These are phyloP conservation scores for Typhlichthys eigenmanni DNA, from an alignment of 2,797 vertebrate genomes.

Conservation along the genomic window DNA sequence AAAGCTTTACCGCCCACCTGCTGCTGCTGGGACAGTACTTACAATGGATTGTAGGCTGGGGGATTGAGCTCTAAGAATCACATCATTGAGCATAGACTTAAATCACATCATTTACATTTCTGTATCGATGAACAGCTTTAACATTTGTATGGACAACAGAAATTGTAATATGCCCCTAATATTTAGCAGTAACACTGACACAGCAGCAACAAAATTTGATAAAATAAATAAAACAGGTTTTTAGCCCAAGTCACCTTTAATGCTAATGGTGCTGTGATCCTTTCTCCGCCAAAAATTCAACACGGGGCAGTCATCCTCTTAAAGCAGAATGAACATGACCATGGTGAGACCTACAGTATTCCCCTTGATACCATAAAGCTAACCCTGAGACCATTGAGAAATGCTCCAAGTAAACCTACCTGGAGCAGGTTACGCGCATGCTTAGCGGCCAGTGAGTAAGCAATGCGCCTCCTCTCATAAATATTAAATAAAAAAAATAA, in stretches of 20 bases:
- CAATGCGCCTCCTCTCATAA: too few relatives aligned
- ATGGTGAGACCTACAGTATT: too few relatives aligned
- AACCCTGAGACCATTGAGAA: background rate
- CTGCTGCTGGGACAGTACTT: constrained; percentile 57
- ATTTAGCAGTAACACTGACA: background rate
- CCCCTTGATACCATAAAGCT: background rate
- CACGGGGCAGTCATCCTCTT: background rate
- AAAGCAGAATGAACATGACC: too few relatives aligned
- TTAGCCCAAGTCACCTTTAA: background rate
- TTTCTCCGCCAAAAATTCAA: background rate
- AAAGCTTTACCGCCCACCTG: constrained; percentile 59
- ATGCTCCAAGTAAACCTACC: too few relatives aligned
- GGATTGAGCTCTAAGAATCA: constrained; percentile 19
- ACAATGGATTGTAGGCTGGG: constrained; percentile 39
- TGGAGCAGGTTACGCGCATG: too few relatives aligned
- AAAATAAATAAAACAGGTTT: background rate
- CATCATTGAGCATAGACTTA: constrained; percentile 1
- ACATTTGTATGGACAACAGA: too few relatives aligned
- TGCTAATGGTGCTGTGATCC: background rate
- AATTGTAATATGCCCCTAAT: too few relatives aligned
- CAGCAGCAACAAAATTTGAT: background rate
- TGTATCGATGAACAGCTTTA: too few relatives aligned
- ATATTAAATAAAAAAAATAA: too few relatives aligned
- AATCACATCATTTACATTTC: too few relatives aligned
- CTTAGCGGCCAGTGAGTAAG: too few relatives aligned